Percentiles rank a stretch among this genome's conserved stretches.
Evolutionary conservation across 2,888 invertebrate genomes (phyloP).

Genomic region (Thalpophila matura): DNA sequence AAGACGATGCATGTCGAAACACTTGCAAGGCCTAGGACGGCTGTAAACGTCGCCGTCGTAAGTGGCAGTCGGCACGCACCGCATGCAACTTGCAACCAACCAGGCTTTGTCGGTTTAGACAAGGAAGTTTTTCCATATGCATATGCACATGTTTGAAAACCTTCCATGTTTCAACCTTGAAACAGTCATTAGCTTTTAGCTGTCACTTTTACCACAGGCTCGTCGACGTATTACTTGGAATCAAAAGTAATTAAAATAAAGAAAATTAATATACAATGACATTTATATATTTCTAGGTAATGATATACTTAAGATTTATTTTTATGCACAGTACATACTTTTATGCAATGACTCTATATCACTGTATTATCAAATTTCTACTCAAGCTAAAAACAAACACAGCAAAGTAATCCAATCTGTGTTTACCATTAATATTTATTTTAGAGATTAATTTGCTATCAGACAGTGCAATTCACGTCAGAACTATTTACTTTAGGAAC

Average conservation of each 20-base stretch:
- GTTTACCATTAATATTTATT: constrained; percentile 13
- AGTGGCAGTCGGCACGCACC: not conserved
- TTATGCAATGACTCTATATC: constrained; percentile 2
- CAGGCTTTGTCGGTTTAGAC: not conserved
- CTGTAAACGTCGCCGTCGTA: constrained; percentile 4
- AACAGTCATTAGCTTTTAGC: too few relatives aligned
- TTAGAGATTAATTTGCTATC: constrained; percentile 42
- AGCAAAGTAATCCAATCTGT: constrained; percentile 35
- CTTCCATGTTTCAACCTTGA: too few relatives aligned
- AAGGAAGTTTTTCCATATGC: not conserved
- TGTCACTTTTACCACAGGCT: too few relatives aligned
- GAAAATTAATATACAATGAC: too few relatives aligned
- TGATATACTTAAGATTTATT: too few relatives aligned
- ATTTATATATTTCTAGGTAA: too few relatives aligned
- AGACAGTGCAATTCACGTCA: constrained; percentile 33
- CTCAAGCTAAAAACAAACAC: constrained; percentile 18
- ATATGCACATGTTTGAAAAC: not conserved
- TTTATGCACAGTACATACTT: not conserved
- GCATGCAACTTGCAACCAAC: constrained; percentile 10
- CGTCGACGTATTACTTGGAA: too few relatives aligned
- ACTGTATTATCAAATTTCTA: constrained; percentile 10
- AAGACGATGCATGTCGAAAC: constrained; percentile 20
- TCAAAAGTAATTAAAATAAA: too few relatives aligned
- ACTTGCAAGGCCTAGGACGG: constrained; percentile 18
- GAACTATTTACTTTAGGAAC: constrained; percentile 43